Evolutionary conservation across 2,888 invertebrate species (phyloP).

Genomic region (Drosophila nr. medialis): DNA sequence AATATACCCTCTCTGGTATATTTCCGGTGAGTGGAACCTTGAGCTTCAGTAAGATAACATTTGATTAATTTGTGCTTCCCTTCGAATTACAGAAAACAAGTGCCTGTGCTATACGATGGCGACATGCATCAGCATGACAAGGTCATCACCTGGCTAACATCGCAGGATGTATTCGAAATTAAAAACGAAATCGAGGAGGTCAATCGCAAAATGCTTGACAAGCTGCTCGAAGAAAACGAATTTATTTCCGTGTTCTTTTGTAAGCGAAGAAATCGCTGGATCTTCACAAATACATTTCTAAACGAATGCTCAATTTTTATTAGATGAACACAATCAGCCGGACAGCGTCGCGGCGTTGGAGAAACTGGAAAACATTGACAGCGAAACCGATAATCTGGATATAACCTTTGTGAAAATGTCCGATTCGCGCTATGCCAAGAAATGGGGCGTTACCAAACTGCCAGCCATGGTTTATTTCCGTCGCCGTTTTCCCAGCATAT

Average conservation of each 20-base stretch:
- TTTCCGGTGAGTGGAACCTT: slow-evolving; percentile 87
- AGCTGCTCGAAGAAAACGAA: slow-evolving; percentile 96
- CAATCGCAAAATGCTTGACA: slow-evolving; percentile 97
- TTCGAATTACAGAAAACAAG: slow-evolving; percentile 86
- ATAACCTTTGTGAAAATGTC: slow-evolving; percentile 98
- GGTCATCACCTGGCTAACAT: slow-evolving; percentile 94
- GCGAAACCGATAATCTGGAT: slow-evolving; percentile 96
- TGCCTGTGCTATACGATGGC: slow-evolving; percentile 95
- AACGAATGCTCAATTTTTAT: neutral
- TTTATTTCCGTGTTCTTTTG: slow-evolving; percentile 98
- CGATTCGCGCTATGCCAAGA: slow-evolving; percentile 94
- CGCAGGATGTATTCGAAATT: slow-evolving; percentile 97
- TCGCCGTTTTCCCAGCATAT: slow-evolving; percentile 96
- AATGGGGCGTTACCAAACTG: slow-evolving; percentile 96
- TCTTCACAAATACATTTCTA: neutral
- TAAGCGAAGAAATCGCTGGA: slow-evolving; percentile 86
- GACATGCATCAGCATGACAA: slow-evolving; percentile 94
- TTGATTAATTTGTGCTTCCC: neutral
- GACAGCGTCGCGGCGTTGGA: slow-evolving; percentile 93
- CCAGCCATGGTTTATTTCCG: slow-evolving; percentile 97
- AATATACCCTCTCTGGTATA: slow-evolving; percentile 94
- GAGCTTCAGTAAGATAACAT: neutral
- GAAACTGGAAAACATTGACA: slow-evolving; percentile 96
- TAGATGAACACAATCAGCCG: slow-evolving; percentile 92
- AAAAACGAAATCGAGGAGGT: slow-evolving; percentile 99